phyloP scores from a whole-genome alignment of 2,888 invertebrate genomes.

The Frankliniella fusca region DNA sequence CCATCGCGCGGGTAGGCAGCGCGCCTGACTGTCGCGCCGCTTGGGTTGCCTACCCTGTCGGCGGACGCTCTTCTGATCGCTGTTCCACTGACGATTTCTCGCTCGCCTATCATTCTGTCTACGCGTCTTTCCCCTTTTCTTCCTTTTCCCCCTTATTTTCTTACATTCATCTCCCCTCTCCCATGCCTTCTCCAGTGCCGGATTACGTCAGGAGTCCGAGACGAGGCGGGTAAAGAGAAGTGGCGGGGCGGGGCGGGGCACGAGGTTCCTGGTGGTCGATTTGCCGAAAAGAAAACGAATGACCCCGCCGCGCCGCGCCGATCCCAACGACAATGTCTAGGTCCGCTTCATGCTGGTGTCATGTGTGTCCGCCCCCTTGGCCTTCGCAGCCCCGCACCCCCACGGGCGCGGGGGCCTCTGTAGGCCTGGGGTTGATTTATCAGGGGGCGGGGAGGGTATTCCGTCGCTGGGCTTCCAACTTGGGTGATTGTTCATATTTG shows the following conservation, averaged over 20 bases:
- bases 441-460: not conserved
- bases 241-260: not conserved
- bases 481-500: conserved; percentile 26
- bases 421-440: conserved; percentile 1
- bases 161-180: not conserved
- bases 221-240: not conserved
- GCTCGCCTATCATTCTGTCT: too few relatives aligned
- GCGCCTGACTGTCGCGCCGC: not conserved
- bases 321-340: not conserved
- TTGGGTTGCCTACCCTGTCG: not conserved
- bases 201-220: not conserved
- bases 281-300: conserved; percentile 8
- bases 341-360: not conserved
- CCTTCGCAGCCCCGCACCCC: not conserved
- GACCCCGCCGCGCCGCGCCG: not conserved
- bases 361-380: not conserved
- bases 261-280: not conserved
- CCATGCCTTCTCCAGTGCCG: not conserved
- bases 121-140: too few relatives aligned
- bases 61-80: too few relatives aligned
- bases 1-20: not conserved
- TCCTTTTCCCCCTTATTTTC: too few relatives aligned
- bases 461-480: conserved; percentile 15
- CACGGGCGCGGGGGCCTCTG: not conserved
- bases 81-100: not conserved